Evolutionary conservation across 2,113 vertebrate species (phyloP).

Genomic region (Entelurus aequoreus): DNA sequence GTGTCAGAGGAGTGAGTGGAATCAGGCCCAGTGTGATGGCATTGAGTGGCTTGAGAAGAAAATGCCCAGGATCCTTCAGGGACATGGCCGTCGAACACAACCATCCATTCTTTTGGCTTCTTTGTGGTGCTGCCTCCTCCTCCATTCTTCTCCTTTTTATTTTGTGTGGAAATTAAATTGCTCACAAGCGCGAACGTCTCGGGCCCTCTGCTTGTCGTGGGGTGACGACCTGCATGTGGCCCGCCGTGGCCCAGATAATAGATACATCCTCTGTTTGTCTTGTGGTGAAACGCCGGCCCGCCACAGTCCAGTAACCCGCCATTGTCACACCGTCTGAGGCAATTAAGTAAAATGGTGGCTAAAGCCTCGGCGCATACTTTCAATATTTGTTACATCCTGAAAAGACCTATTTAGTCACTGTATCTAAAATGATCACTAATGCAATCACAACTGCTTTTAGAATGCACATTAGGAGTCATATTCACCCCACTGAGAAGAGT

Average conservation of each 20-base stretch:
- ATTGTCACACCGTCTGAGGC: constrained; percentile 88
- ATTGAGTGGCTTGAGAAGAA: constrained; percentile 75
- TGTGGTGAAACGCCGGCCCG: constrained; percentile 69
- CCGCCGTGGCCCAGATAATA: constrained; percentile 87
- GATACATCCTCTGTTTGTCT: constrained; percentile 84
- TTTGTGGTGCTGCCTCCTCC: constrained; percentile 75
- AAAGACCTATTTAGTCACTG: constrained; percentile 68
- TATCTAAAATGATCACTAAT: constrained; percentile 69
- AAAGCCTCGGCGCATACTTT: constrained; percentile 68
- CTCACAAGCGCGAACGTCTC: constrained; percentile 92
- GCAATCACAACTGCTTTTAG: constrained; percentile 71
- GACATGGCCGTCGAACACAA: constrained; percentile 75
- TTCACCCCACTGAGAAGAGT: constrained; percentile 49
- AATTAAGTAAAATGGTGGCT: constrained; percentile 93
- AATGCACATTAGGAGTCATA: constrained; percentile 57
- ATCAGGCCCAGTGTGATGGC: constrained; percentile 64
- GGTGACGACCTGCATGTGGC: constrained; percentile 82
- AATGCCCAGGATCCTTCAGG: constrained; percentile 79
- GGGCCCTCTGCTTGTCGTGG: constrained; percentile 81
- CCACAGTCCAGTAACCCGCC: constrained; percentile 86
- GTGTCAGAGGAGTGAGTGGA: constrained; percentile 87
- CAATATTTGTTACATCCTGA: constrained; percentile 80
- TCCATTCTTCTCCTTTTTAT: constrained; percentile 74
- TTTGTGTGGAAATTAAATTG: constrained; percentile 98
- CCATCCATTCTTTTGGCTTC: constrained; percentile 83